Percentiles rank a stretch among this genome's conserved stretches.
phyloP scores from a whole-genome alignment of 2,888 invertebrate species.

The Spodoptera littoralis region DNA sequence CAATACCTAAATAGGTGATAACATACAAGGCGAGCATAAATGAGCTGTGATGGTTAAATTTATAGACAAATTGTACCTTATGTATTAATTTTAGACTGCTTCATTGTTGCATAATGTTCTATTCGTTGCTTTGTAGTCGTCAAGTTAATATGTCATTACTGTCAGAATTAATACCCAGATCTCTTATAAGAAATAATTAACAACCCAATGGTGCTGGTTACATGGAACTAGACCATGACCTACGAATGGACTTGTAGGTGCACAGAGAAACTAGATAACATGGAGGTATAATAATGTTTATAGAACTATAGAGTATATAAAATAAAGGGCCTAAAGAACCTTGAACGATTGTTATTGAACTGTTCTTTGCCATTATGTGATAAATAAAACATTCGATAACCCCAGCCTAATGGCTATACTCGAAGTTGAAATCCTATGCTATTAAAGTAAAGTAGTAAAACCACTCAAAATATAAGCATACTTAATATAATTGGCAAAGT shows the following conservation, averaged over 20 bases:
- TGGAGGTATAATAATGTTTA: no score
- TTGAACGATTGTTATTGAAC: constrained; percentile 25
- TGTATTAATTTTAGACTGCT: no score
- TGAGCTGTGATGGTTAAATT: neutral
- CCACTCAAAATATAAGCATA: constrained; percentile 24
- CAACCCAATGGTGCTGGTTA: no score
- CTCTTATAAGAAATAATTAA: no score
- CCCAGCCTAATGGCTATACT: constrained; percentile 2
- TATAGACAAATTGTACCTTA: no score
- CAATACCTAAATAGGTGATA: constrained; percentile 11
- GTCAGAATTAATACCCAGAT: no score
- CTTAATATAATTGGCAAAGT: constrained; percentile 38
- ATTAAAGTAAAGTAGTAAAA: constrained; percentile 36
- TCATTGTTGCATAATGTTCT: no score
- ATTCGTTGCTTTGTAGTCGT: no score
- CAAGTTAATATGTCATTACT: no score
- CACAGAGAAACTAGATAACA: no score
- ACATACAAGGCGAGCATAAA: neutral
- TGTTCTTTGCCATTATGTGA: constrained; percentile 30
- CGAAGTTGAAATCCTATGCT: constrained; percentile 20
- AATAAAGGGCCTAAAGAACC: constrained; percentile 26
- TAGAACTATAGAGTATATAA: neutral
- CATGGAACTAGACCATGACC: no score
- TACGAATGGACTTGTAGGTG: no score
- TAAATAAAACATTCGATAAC: constrained; percentile 29